Conservation (phyloP, 2,888 invertebrate species). For the Drosophila falleni region DNA sequence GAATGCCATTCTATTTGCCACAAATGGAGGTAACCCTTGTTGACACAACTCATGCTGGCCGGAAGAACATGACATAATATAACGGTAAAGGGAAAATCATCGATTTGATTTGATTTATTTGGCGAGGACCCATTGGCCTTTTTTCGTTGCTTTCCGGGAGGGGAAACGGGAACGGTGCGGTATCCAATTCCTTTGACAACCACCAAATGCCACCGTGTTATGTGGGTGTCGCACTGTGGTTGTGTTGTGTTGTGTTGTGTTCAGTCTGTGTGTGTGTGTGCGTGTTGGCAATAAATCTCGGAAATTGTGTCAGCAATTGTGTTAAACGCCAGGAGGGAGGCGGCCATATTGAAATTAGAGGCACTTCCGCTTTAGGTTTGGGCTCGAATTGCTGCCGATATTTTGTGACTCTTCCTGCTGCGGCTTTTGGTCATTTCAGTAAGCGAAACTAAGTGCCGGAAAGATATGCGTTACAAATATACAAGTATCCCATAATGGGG, state of each 20-base stretch:
- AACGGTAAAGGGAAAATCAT: constrained; percentile 81
- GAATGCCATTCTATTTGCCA: constrained; percentile 19
- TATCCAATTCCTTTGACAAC: constrained; percentile 51
- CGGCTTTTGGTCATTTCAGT: constrained; percentile 65
- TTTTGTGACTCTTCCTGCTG: constrained; percentile 9
- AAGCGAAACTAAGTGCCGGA: constrained; percentile 74
- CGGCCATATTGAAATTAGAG: constrained; percentile 81
- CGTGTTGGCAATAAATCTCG: constrained; percentile 72
- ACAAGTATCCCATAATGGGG: constrained; percentile 4
- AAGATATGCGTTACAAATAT: constrained; percentile 69
- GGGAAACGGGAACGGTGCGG: background rate
- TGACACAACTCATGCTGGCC: constrained; percentile 41
- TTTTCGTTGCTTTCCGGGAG: constrained; percentile 19
- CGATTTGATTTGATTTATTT: constrained; percentile 81
- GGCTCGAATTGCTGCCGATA: constrained; percentile 4
- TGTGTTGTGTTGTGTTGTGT: constrained; percentile 8
- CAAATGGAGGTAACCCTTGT: constrained; percentile 48
- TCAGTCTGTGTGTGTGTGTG: constrained; percentile 38
- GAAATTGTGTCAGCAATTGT: constrained; percentile 81
- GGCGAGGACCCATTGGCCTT: constrained; percentile 34
- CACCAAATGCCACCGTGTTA: constrained; percentile 54
- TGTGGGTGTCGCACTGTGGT: constrained; percentile 42
- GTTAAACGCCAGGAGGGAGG: constrained; percentile 58
- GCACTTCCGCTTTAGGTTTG: constrained; percentile 67
- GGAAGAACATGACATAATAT: constrained; percentile 77